phyloP scores from a whole-genome alignment of 2,797 vertebrate species.

The Lepilemur ruficaudatus region DNA sequence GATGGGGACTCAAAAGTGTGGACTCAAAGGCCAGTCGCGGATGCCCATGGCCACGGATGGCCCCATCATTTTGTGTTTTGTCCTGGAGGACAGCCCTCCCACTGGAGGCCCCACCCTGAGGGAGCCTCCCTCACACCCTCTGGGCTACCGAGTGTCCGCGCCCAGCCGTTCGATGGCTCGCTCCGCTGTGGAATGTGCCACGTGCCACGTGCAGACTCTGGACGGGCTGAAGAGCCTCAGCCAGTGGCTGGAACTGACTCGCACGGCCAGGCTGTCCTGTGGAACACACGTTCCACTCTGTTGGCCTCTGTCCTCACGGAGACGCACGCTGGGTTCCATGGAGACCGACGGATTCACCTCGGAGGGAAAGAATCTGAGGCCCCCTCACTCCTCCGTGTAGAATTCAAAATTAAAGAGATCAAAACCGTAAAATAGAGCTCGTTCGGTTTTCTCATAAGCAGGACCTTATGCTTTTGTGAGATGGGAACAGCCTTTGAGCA shows the following conservation, averaged over 20 bases:
- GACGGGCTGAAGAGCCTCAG: neutral
- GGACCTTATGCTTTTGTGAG: neutral
- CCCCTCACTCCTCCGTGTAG: rapidly evolving
- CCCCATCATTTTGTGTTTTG: rapidly evolving
- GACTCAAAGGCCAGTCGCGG: neutral
- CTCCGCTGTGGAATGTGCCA: no score
- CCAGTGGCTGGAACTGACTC: neutral
- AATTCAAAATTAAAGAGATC: neutral
- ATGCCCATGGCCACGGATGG: rapidly evolving
- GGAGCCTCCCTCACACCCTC: neutral
- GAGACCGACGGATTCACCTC: neutral
- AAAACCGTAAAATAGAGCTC: rapidly evolving
- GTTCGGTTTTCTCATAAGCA: neutral
- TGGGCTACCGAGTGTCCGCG: neutral
- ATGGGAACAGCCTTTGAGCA: neutral
- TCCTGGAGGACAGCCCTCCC: neutral
- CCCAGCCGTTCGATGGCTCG: rapidly evolving
- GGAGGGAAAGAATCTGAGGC: rapidly evolving
- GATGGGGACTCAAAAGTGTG: rapidly evolving
- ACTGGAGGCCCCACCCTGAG: rapidly evolving
- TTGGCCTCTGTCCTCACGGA: neutral
- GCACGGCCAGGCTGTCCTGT: neutral
- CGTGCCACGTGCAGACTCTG: rapidly evolving
- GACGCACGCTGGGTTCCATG: rapidly evolving
- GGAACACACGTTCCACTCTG: rapidly evolving